Conservation (phyloP, 2,888 invertebrate species). For the Aethes cnicana region DNA sequence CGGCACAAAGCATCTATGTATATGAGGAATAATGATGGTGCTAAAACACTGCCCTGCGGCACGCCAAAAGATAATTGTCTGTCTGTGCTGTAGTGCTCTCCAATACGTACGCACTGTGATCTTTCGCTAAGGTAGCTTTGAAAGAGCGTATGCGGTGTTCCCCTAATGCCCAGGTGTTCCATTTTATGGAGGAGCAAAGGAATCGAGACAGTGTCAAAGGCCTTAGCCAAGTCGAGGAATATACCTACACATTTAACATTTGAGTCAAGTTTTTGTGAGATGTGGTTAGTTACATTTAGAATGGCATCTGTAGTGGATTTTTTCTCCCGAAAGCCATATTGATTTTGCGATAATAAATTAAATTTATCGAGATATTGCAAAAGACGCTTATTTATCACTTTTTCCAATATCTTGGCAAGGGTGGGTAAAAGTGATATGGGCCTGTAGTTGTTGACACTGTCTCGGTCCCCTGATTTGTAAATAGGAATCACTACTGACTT, state of each 20-base stretch:
- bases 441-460: neutral
- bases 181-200: neutral
- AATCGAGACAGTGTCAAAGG: too few species aligned
- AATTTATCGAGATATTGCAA: neutral
- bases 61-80: conserved; percentile 15
- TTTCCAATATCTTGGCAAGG: neutral
- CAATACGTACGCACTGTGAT: conserved; percentile 17
- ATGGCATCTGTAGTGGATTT: neutral
- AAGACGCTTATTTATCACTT: neutral
- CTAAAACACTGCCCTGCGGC: conserved; percentile 30
- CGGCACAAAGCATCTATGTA: conserved; percentile 30
- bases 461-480: neutral
- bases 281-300: neutral
- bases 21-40: conserved; percentile 29
- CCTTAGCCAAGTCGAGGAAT: neutral
- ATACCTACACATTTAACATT: neutral
- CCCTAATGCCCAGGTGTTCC: neutral
- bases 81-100: neutral
- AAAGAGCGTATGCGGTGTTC: neutral
- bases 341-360: neutral
- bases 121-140: conserved; percentile 11
- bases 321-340: neutral
- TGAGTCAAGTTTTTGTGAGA: neutral
- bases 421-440: neutral
- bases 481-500: neutral